Evolutionary conservation across 2,888 invertebrate species (phyloP), one percentile per base, ranked within the genome.

Genomic region (Dolichomitus sp.): DNA sequence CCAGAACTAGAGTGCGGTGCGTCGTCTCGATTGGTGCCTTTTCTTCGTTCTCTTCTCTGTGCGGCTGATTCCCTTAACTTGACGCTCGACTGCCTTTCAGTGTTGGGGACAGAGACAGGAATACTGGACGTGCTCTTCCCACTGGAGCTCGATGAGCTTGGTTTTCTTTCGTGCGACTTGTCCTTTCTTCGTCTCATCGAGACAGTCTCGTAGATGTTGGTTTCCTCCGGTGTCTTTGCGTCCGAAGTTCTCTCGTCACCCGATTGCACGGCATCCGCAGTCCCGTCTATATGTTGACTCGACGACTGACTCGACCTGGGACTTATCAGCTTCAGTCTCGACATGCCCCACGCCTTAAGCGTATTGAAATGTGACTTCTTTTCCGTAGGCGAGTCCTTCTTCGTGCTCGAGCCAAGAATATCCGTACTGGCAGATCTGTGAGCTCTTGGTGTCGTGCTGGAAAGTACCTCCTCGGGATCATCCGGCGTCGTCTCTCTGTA

Each of bases 1-100:
- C 99, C 99, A 89, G 97, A 97, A 14, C 98, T 98, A 1, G 98
- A 98, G 94, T 98, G 97, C 45, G 97, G 97, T 90, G 98, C 97
- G 84, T 98, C 98, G 93, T 96, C 97, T 73, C 94, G 94, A 59
- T 94, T 95, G 61, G 95, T 94, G 19, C 95, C 96, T 48, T 95
- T 95, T 83, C 97, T 95, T 81, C 97, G 94, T 89, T 96, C 95
- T 85, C 97, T 94, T 88, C 97, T 95, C 92, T 97, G 96, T 45
- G 95, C 95, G 2, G 97, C 96, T 72, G 97, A 96, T 87, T 97
- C 97, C 85, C 98, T 95, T 90, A 98, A 94, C 94, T 97, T 97
- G 1, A 98, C 98, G 82, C 95, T 91, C 59, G 87, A 84, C 76
- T 90, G 91, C 84, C 87, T 89, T 57, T 84, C 87, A 33, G 87